phyloP scores from a whole-genome alignment of 2,113 vertebrate genomes.

The Camarhynchus parvulus region DNA sequence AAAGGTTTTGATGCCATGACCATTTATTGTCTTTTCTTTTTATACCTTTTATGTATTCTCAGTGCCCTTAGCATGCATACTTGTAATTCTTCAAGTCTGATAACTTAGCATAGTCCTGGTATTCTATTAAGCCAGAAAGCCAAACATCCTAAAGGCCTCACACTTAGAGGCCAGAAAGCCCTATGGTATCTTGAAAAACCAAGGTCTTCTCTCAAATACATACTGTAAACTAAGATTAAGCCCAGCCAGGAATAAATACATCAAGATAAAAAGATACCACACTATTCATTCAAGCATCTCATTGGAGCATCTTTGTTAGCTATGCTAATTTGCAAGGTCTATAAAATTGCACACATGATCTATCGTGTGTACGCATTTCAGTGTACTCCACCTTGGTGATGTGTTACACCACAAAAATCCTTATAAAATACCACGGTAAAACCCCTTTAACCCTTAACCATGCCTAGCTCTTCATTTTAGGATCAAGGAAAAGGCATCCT shows the following conservation, averaged over 20 bases:
- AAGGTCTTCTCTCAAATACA: too few species aligned
- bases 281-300: background rate
- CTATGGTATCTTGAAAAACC: accelerated
- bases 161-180: background rate
- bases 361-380: accelerated
- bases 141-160: too few species aligned
- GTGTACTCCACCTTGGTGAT: too few species aligned
- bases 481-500: background rate
- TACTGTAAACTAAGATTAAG: background rate
- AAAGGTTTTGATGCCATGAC: background rate
- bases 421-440: background rate
- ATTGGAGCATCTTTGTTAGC: background rate
- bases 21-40: background rate
- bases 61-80: background rate
- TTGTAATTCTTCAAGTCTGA: background rate
- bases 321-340: background rate
- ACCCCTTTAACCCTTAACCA: background rate
- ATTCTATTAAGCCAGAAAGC: background rate
- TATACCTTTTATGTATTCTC: background rate
- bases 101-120: background rate
- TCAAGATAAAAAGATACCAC: background rate
- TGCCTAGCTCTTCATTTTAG: background rate
- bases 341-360: accelerated
- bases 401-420: background rate
- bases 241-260: background rate